A percentile compares a stretch with the other conserved stretches of the same genome.
These are phyloP conservation scores for Ctenodactylus gundi DNA, from an alignment of 2,113 vertebrate genomes.

Conservation along the genomic window DNA sequence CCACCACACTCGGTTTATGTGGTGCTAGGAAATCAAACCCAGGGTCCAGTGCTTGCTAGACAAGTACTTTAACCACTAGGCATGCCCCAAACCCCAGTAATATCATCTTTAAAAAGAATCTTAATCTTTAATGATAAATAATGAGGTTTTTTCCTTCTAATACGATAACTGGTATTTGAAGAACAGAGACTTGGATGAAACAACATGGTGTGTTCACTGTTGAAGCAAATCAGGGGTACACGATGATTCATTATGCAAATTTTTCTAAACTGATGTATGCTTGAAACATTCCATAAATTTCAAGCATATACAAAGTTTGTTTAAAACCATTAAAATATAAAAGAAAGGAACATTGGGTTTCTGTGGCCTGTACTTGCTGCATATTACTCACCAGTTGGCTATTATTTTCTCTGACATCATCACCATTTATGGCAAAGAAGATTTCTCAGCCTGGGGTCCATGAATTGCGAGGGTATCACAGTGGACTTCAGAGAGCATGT, in stretches of 20 bases:
- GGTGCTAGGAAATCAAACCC: no score
- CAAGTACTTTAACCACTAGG: no score
- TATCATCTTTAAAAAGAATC: neutral
- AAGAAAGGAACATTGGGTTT: neutral
- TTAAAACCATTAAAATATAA: constrained; percentile 41
- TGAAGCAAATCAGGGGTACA: neutral
- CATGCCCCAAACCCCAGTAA: no score
- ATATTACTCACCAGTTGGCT: neutral
- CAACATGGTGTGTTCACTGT: neutral
- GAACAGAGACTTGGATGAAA: neutral
- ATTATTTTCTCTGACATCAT: neutral
- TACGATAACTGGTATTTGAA: constrained; percentile 8
- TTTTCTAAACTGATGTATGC: constrained; percentile 4
- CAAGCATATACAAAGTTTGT: constrained; percentile 10
- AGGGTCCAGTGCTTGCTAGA: no score
- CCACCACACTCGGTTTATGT: no score
- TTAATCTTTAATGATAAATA: constrained; percentile 32
- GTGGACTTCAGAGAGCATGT: neutral
- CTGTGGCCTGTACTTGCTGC: neutral
- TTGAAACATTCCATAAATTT: constrained; percentile 46
- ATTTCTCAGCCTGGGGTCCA: neutral
- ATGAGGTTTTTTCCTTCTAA: constrained; percentile 42
- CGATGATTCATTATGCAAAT: constrained; percentile 11
- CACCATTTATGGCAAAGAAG: neutral
- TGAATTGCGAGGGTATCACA: neutral